Evolutionary conservation across 2,888 invertebrate genomes (phyloP), one percentile per base, ranked within the genome.

Genomic region (Amblyjoppa fuscipennis): DNA sequence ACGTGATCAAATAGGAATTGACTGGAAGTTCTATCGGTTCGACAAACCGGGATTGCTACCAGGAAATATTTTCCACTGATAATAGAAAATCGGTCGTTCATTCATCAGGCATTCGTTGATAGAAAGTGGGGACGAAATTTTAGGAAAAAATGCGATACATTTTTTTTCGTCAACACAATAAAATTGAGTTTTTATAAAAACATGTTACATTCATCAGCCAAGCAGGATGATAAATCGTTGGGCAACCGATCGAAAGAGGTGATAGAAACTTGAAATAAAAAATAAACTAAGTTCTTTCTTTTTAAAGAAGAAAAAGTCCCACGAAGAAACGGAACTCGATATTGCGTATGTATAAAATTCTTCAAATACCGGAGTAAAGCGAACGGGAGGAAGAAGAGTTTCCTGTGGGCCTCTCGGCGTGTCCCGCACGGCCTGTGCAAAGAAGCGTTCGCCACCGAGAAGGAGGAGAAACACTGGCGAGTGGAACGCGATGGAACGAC

Each of bases 351-450:
- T 79, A 79, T 61, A 71, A 76, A 80, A 80, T 80, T 64, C 76
- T 84, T 76, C 70, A 79, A 76, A 84, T 80, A 71, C 71, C 70
- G 64, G 75, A 11, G 45, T 38, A 64, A 71, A 75, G 51, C 61
- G 79, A 84, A 76, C 80, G 75, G 59, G 61, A 75, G 79, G 83
- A 83, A 80, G 84, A 79, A 76, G 79, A 76, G 75, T 84, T 84
- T 80, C 84, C 76, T 80, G 80, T 84, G 66, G 64, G 70, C 38
- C 73, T 61, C 68, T 75, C 34, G 79, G 74, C 59, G 61, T 68
- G 16, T 20, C 56, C 68, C 49, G 56, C 73, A 49, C 53, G 78
- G 59, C 56, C 20, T 34, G 20, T 13, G 34, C 20, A 69, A 59
- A 75, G 75, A 80, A 70, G 70, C 66, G 75, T 70, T 56, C 49